Evolutionary conservation across 1,140 invertebrate species (phyloP).

Genomic region (Nylanderia fulva): DNA sequence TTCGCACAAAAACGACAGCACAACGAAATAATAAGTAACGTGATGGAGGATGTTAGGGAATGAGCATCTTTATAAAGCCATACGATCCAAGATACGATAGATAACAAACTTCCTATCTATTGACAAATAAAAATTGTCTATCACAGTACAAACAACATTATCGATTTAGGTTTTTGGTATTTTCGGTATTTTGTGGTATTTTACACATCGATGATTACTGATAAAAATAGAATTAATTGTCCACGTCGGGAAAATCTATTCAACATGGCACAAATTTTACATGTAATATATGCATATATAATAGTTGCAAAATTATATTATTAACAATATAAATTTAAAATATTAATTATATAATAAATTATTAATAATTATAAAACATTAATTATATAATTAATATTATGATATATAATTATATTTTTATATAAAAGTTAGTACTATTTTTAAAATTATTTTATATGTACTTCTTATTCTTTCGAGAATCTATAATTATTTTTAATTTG

Average conservation of each 20-base stretch:
- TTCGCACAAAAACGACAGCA: background rate
- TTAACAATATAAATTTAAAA: too few relatives aligned
- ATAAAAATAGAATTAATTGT: background rate
- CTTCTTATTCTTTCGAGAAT: slow-evolving; percentile 8
- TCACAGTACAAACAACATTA: background rate
- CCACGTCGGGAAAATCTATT: background rate
- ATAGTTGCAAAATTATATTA: too few relatives aligned
- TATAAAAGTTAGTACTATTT: background rate
- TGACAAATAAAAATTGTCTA: slow-evolving; percentile 5
- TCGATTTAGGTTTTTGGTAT: background rate
- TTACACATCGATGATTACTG: background rate
- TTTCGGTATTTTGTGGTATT: background rate
- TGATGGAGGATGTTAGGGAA: background rate
- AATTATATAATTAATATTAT: too few relatives aligned
- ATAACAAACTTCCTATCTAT: background rate
- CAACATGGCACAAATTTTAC: background rate
- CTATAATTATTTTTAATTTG: background rate
- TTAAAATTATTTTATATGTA: slow-evolving; percentile 3
- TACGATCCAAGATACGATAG: background rate
- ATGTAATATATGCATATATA: too few relatives aligned
- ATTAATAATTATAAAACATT: too few relatives aligned
- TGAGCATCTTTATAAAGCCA: background rate
- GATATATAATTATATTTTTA: too few relatives aligned
- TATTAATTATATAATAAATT: too few relatives aligned
- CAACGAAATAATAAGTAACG: background rate